Evolutionary conservation across 2,113 vertebrate species (phyloP).

Genomic region (Podarcis raffonei): DNA sequence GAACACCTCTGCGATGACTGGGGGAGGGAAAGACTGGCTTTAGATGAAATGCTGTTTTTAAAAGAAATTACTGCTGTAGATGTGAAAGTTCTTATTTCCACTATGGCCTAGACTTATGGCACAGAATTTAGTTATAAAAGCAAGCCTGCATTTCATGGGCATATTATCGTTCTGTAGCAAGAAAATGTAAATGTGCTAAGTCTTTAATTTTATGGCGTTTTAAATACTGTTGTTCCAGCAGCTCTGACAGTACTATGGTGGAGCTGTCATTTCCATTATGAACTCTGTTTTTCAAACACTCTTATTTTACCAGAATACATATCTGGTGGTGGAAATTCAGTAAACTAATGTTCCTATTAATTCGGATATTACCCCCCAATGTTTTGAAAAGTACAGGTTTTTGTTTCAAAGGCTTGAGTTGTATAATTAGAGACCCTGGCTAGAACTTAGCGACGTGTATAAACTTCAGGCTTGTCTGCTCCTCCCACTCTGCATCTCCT

Average conservation of each 20-base stretch:
- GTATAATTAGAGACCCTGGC: no score
- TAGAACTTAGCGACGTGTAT: no score
- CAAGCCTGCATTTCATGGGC: not conserved
- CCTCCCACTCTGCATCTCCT: not conserved
- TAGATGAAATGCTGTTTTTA: conserved; percentile 23
- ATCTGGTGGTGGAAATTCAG: conserved; percentile 33
- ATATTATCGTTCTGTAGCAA: conserved; percentile 30
- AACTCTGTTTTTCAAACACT: conserved; percentile 28
- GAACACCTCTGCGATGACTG: not conserved
- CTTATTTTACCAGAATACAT: conserved; percentile 13
- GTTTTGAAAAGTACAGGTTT: not conserved
- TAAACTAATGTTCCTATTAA: conserved; percentile 14
- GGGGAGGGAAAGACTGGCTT: not conserved
- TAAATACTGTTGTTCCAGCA: conserved; percentile 51
- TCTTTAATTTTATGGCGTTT: conserved; percentile 48
- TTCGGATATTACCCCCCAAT: conserved; percentile 27
- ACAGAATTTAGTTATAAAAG: conserved; percentile 30
- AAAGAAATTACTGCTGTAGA: conserved; percentile 18
- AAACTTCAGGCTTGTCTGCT: not conserved
- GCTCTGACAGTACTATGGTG: conserved; percentile 21
- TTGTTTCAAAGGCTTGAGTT: not conserved
- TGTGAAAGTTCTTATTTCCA: conserved; percentile 24
- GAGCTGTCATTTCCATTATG: conserved; percentile 31
- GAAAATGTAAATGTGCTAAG: conserved; percentile 42
- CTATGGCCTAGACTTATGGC: conserved; percentile 25